Evolutionary conservation across 2,113 vertebrate species (phyloP).

Genomic region (Glareola pratincola): DNA sequence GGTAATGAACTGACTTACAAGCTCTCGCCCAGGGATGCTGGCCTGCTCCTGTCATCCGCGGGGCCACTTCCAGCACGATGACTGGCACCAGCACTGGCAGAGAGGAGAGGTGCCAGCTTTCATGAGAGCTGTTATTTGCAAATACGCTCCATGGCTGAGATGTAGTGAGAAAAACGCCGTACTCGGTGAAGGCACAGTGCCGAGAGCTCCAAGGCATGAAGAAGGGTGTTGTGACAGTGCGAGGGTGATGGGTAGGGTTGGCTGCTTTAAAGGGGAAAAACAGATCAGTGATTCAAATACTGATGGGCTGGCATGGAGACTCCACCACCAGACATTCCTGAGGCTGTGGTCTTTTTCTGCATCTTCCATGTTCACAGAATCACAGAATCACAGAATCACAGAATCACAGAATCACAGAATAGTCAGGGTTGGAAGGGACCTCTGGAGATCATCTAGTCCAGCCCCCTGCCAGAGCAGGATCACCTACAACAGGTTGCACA

Average conservation of each 20-base stretch:
- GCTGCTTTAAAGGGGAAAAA: not conserved
- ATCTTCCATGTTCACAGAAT: not conserved
- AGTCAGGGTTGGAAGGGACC: too few relatives aligned
- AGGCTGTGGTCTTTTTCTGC: not conserved
- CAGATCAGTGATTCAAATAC: not conserved
- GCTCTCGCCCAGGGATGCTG: not conserved
- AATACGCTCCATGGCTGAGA: not conserved
- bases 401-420: too few relatives aligned
- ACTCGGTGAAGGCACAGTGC: not conserved
- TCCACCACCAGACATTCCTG: not conserved
- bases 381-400: too few relatives aligned
- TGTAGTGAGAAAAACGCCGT: not conserved
- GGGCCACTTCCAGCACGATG: not conserved
- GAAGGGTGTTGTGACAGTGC: not conserved
- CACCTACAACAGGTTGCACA: too few relatives aligned
- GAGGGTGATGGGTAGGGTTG: not conserved
- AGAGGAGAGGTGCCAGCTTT: not conserved
- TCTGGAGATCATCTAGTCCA: too few relatives aligned
- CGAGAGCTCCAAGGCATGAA: not conserved
- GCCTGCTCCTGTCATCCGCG: not conserved
- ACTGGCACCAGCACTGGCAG: not conserved
- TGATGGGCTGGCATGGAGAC: not conserved
- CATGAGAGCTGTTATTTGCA: not conserved
- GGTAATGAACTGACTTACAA: not conserved
- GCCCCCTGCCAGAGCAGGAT: too few relatives aligned